Evolutionary conservation across 2,113 vertebrate species (phyloP).

Genomic region (Thymallus thymallus): DNA sequence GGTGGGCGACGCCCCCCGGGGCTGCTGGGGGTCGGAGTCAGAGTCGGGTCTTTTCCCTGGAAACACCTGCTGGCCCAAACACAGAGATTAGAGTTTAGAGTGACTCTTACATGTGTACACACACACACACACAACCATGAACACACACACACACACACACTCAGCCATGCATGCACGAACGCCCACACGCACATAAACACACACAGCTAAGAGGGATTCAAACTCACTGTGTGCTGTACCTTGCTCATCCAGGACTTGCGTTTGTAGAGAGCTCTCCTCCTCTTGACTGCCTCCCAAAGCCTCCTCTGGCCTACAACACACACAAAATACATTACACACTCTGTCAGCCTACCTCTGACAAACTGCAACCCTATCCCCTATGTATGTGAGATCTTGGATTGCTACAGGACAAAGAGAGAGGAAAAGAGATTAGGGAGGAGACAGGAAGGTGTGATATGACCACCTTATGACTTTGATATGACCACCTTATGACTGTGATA

Average conservation of each 20-base stretch:
- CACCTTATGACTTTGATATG: too few relatives aligned
- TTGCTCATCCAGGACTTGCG: constrained; percentile 99
- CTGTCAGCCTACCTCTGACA: too few relatives aligned
- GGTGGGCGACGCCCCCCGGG: constrained; percentile 72
- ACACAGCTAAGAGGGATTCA: not conserved
- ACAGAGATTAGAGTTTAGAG: constrained; percentile 39
- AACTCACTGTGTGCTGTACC: constrained; percentile 65
- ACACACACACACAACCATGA: not conserved
- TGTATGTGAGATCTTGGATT: too few relatives aligned
- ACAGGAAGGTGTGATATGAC: too few relatives aligned
- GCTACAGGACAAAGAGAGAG: too few relatives aligned
- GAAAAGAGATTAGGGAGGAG: too few relatives aligned
- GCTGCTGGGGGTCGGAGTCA: constrained; percentile 78
- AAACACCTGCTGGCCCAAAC: constrained; percentile 81
- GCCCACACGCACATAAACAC: too few relatives aligned
- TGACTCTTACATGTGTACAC: constrained; percentile 12
- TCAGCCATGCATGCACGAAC: too few relatives aligned
- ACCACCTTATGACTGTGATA: too few relatives aligned
- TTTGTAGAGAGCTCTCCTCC: constrained; percentile 90
- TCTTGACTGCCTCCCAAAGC: constrained; percentile 94
- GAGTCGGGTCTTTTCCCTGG: constrained; percentile 88
- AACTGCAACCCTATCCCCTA: too few relatives aligned
- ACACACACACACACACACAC: too few relatives aligned
- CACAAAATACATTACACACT: not conserved
- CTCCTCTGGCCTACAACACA: constrained; percentile 84